These are phyloP conservation scores for Drosophila crucigera DNA, from an alignment of 2,888 invertebrate species.

Conservation along the genomic window DNA sequence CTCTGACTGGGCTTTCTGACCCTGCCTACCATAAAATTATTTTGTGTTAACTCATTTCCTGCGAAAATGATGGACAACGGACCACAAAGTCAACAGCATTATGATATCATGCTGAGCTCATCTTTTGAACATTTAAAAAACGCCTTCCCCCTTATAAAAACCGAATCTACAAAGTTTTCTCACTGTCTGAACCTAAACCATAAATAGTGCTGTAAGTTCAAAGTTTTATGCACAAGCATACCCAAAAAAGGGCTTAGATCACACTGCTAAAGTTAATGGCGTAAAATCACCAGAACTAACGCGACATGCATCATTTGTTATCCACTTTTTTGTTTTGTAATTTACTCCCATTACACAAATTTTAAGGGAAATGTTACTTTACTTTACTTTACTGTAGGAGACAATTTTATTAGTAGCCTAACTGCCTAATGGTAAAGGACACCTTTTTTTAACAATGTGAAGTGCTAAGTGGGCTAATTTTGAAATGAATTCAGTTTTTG, in stretches of 20 bases:
- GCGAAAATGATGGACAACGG: constrained; percentile 69
- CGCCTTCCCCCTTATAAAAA: not conserved
- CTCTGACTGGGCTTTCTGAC: constrained; percentile 30
- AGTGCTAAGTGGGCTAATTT: not conserved
- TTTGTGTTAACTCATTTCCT: constrained; percentile 73
- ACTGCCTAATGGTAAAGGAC: not conserved
- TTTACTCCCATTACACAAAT: not conserved
- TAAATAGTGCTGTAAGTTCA: constrained; percentile 35
- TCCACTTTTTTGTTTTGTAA: not conserved
- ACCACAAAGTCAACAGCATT: constrained; percentile 31
- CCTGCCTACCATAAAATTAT: constrained; percentile 32
- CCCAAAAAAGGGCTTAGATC: constrained; percentile 29
- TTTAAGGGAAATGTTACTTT: not conserved
- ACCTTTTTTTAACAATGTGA: not conserved
- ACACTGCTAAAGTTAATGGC: not conserved
- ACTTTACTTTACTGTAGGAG: not conserved
- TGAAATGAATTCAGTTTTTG: not conserved
- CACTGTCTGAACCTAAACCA: constrained; percentile 32
- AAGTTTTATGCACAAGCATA: constrained; percentile 42
- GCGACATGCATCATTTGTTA: constrained; percentile 7
- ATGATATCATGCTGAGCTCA: constrained; percentile 73
- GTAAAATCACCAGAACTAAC: constrained; percentile 27
- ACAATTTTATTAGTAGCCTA: not conserved
- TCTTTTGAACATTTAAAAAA: constrained; percentile 27
- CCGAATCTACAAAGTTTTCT: constrained; percentile 34